Base-by-base conservation (phyloP, 2,113 vertebrate species). In the Sialia sialis region DNA sequence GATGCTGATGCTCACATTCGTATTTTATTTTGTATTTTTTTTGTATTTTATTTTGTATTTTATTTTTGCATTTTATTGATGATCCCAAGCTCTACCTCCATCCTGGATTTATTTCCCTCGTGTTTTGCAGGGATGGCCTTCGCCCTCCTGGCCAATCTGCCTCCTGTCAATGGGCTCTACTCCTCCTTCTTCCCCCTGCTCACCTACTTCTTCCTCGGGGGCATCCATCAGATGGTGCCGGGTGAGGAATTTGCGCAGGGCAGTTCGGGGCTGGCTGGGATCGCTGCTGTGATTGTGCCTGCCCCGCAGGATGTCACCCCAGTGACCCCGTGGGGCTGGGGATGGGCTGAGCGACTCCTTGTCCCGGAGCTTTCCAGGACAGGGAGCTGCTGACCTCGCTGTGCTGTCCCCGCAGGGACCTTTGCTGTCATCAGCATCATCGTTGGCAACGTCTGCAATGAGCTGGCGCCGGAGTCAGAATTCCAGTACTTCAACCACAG, bases 381-480 rank as follows among this genome's bases (percentile, higher is more conserved):
- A 76, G 64, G 62, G 29, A 39, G 16, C 39, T 21, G 32, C 80
- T 91, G 74, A 91, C 84, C 52, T 73, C 34, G 27, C 79, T 6
- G 16, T 51, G 60, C 20, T 93, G 79, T 48, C 80, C 30, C 80
- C 30, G 62, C 83, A 99, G 99, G 98, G 62, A 99, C 98, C 19
- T 99, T 99, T 97, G 99, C 99, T 83, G 98, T 99, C 93, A 95
- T 99, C 97, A 99, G 99, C 97, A 99, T 99, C 85, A 99, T 99
- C 88, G 98, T 99, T 88, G 98, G 99, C 91, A 99, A 98, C 41
- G 95, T 99, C 89, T 99, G 98, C 96, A 97, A 98, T 15, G 96
- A 98, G 72, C 95, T 99, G 95, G 99, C 98, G 64, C 98, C 99
- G 0, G 98, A 99, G 87, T 98, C 98, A 0, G 96, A 98, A 78